Conservation (phyloP, 2,113 vertebrate species). For the Heterochromis multidens region DNA sequence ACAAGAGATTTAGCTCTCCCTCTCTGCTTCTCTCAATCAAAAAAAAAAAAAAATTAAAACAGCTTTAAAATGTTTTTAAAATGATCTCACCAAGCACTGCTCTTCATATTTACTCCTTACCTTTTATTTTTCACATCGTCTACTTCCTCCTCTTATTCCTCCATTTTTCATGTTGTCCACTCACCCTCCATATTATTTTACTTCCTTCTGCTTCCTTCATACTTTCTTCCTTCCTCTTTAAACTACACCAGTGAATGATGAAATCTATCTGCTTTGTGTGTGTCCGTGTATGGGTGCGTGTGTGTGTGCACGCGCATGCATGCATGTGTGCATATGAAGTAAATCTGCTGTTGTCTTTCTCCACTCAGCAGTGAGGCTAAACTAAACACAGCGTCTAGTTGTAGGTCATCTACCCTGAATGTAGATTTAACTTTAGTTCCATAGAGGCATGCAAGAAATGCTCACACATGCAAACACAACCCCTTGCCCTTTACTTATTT, state of each 20-base stretch:
- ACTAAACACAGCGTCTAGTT: conserved; percentile 30
- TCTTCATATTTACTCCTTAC: background rate
- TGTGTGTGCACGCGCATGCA: background rate
- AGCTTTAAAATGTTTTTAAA: background rate
- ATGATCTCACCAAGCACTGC: background rate
- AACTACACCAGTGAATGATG: background rate
- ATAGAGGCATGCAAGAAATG: background rate
- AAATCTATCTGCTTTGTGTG: background rate
- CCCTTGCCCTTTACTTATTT: background rate
- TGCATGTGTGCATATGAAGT: background rate
- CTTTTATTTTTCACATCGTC: background rate
- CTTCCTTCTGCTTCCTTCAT: background rate
- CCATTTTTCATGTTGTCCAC: background rate
- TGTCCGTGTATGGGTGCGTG: background rate
- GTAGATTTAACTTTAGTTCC: background rate
- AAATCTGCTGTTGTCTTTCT: conserved; percentile 21
- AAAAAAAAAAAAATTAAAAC: background rate
- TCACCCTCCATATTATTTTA: background rate
- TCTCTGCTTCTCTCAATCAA: background rate
- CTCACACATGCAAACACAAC: background rate
- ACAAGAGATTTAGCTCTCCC: background rate
- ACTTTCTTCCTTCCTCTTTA: background rate
- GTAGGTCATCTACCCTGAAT: conserved; percentile 13
- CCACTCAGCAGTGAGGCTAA: conserved; percentile 9
- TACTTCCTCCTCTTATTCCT: background rate